phyloP scores from a whole-genome alignment of 64 coral and sea anemone species.

The Orbicella faveolata region DNA sequence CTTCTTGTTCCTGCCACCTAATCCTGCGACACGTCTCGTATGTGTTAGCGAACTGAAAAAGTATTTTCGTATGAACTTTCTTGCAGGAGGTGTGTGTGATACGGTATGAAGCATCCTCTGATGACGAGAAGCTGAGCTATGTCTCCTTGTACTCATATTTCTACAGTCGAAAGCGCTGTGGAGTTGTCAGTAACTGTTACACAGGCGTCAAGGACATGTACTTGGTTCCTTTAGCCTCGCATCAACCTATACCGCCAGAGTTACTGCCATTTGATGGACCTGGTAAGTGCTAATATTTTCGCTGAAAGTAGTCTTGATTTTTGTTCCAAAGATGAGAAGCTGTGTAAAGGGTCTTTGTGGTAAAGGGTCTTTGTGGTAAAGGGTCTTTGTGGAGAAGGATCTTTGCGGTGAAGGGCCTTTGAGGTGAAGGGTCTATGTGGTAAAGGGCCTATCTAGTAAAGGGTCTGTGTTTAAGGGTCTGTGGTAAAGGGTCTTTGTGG shows the following conservation, averaged over 20 bases:
- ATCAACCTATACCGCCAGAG: constrained; percentile 74
- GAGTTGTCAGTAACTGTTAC: constrained; percentile 96
- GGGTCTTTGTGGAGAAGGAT: too few species aligned
- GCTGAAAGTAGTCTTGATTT: too few species aligned
- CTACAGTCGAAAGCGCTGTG: constrained; percentile 94
- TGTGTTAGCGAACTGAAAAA: not conserved
- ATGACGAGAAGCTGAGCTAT: constrained; percentile 95
- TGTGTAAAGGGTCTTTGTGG: too few species aligned
- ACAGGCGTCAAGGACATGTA: constrained; percentile 97
- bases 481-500: too few species aligned
- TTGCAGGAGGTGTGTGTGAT: constrained; percentile 90
- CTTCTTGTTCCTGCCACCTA: too few species aligned
- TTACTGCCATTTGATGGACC: constrained; percentile 92
- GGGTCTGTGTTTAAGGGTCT: too few species aligned
- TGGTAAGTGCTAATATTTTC: constrained; percentile 47
- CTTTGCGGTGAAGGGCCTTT: too few species aligned
- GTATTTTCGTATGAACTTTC: not conserved
- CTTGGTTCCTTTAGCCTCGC: constrained; percentile 84
- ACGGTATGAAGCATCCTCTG: constrained; percentile 83
- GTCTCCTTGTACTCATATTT: constrained; percentile 97
- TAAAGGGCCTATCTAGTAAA: too few species aligned
- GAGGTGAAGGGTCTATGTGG: too few species aligned
- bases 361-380: too few species aligned
- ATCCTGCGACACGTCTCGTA: not conserved
- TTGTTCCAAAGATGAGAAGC: too few species aligned